A percentile compares a stretch with the other conserved stretches of the same genome.
Evolutionary conservation across 2,113 vertebrate genomes (phyloP).

Genomic region (Gymnocephalus cernua): DNA sequence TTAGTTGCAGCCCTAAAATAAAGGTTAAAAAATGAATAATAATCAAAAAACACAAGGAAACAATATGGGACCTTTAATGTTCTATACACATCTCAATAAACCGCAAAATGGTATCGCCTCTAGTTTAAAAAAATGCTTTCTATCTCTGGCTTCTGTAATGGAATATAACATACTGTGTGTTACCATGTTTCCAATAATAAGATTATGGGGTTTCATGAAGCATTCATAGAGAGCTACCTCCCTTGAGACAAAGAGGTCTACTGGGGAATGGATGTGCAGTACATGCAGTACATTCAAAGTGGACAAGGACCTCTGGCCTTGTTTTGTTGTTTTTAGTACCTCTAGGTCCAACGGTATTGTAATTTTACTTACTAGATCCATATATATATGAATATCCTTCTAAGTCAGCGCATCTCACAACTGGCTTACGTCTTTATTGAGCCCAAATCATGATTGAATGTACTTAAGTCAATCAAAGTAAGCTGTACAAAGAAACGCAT

Average conservation of each 20-base stretch:
- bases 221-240: constrained; percentile 10
- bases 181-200: neutral
- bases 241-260: neutral
- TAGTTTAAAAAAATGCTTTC: neutral
- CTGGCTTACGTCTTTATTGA: too few species aligned
- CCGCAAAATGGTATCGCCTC: neutral
- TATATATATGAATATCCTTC: too few species aligned
- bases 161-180: neutral
- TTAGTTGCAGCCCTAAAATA: too few species aligned
- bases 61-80: neutral
- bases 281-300: neutral
- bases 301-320: neutral
- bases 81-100: neutral
- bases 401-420: too few species aligned
- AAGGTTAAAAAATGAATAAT: too few species aligned
- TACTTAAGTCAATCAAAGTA: too few species aligned
- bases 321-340: neutral
- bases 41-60: too few species aligned
- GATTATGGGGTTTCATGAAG: neutral
- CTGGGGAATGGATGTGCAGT: neutral
- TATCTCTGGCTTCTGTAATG: neutral
- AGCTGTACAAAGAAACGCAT: too few species aligned
- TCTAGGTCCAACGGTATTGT: neutral
- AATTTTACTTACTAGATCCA: neutral
- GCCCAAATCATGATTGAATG: too few species aligned